These are phyloP conservation scores for Ormyrus thymus DNA, from an alignment of 2,888 invertebrate genomes.

Conservation along the genomic window DNA sequence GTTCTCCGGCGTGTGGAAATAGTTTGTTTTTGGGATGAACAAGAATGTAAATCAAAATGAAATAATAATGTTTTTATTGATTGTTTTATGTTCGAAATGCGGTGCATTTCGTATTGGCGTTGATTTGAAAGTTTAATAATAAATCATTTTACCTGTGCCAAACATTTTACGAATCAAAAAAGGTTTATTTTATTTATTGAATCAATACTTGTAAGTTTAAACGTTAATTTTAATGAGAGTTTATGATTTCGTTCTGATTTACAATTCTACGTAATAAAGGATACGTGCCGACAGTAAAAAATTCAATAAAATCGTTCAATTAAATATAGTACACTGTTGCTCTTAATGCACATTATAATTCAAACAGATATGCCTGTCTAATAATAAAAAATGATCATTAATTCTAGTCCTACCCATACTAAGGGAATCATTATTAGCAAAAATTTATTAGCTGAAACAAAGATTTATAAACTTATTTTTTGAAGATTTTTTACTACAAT, in stretches of 20 bases:
- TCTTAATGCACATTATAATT: constrained; percentile 45
- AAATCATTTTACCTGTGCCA: background rate
- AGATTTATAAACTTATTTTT: constrained; percentile 24
- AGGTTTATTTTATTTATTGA: no score
- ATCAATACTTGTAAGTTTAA: no score
- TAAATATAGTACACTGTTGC: constrained; percentile 44
- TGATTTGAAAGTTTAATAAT: no score
- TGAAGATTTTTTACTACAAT: constrained; percentile 33
- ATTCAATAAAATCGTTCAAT: constrained; percentile 46
- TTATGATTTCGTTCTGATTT: constrained; percentile 35
- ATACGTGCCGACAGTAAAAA: constrained; percentile 9
- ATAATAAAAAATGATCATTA: constrained; percentile 46
- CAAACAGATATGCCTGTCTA: constrained; percentile 47
- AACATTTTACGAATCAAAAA: background rate
- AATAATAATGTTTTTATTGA: constrained; percentile 14
- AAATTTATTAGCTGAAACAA: constrained; percentile 29
- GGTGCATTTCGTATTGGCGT: background rate
- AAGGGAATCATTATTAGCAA: constrained; percentile 38
- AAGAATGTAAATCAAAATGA: constrained; percentile 46
- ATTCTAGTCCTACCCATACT: constrained; percentile 42
- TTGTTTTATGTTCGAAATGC: background rate
- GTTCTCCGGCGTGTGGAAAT: background rate
- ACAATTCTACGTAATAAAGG: constrained; percentile 11
- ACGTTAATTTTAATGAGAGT: background rate
- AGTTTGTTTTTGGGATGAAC: background rate